Conservation (phyloP, 2,113 vertebrate genomes). For the Anhinga rufa region DNA sequence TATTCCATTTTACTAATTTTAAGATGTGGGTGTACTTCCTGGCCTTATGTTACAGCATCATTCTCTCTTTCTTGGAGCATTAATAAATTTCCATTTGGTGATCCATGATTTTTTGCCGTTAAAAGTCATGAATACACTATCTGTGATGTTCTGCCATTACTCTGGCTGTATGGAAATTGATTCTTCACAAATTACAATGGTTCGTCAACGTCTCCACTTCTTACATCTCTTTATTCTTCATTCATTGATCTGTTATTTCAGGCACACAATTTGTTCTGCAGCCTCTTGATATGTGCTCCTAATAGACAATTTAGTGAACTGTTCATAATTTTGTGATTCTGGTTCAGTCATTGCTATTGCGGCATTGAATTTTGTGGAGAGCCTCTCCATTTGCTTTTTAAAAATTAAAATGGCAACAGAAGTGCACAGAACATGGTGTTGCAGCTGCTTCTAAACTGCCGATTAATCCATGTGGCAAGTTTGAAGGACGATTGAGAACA, state of each 20-base stretch:
- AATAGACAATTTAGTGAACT: conserved; percentile 44
- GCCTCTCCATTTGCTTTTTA: conserved; percentile 47
- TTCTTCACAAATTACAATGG: conserved; percentile 5
- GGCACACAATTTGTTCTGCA: conserved; percentile 3
- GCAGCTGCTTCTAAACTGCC: conserved; percentile 29
- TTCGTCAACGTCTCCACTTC: not conserved
- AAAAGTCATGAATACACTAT: not conserved
- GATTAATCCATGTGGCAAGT: conserved; percentile 10
- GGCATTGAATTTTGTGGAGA: conserved; percentile 47
- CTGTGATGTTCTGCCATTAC: not conserved
- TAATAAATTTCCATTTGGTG: not conserved
- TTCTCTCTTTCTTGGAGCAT: not conserved
- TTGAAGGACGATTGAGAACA: not conserved
- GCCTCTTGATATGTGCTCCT: conserved; percentile 27
- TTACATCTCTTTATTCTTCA: conserved; percentile 16
- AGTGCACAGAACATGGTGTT: conserved; percentile 7
- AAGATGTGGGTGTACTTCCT: not conserved
- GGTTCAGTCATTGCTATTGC: conserved; percentile 16
- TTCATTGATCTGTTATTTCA: conserved; percentile 37
- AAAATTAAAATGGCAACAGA: conserved; percentile 55
- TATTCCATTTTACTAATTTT: not conserved
- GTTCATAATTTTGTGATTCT: conserved; percentile 38
- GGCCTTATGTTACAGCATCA: not conserved
- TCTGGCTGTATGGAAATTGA: conserved; percentile 14
- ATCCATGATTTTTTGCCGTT: not conserved